Percentiles rank a stretch among this genome's conserved stretches.
phyloP scores from a whole-genome alignment of 1,140 invertebrate species.

The Melipona quadrifasciata region DNA sequence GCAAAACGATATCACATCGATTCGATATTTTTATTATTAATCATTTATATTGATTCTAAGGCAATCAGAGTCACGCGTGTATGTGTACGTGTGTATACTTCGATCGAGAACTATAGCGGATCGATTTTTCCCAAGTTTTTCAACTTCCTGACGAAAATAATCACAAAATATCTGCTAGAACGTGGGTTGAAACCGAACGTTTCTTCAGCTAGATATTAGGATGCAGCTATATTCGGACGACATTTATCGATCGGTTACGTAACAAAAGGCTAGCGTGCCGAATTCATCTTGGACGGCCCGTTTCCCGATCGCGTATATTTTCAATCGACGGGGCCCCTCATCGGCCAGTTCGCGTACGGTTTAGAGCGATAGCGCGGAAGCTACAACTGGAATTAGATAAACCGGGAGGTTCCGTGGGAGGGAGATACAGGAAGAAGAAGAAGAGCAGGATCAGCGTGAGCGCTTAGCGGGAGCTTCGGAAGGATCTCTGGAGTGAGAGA shows the following conservation, averaged over 20 bases:
- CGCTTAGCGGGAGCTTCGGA: constrained; percentile 75
- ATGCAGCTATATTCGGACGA: constrained; percentile 4
- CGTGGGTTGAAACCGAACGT: background rate
- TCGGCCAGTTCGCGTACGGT: constrained; percentile 24
- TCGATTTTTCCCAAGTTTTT: background rate
- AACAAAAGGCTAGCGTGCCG: constrained; percentile 8
- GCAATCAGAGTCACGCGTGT: too few relatives aligned
- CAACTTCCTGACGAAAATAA: background rate
- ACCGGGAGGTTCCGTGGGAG: constrained; percentile 71
- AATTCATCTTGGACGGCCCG: background rate
- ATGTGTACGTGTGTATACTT: too few relatives aligned
- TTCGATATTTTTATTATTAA: too few relatives aligned
- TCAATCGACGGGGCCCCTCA: constrained; percentile 13
- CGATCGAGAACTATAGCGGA: too few relatives aligned
- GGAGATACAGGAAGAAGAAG: constrained; percentile 60
- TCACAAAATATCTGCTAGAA: background rate
- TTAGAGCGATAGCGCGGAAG: constrained; percentile 66
- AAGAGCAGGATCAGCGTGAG: constrained; percentile 78
- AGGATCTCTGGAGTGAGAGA: constrained; percentile 72
- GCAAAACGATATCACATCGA: too few relatives aligned
- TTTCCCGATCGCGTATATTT: constrained; percentile 7
- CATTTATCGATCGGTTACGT: constrained; percentile 20
- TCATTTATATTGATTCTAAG: too few relatives aligned
- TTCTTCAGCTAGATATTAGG: background rate
- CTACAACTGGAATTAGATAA: constrained; percentile 80